A percentile compares a stretch with the other conserved stretches of the same genome.
These are phyloP conservation scores for Hoplodrina blanda DNA, from an alignment of 2,888 invertebrate species.

Conservation along the genomic window DNA sequence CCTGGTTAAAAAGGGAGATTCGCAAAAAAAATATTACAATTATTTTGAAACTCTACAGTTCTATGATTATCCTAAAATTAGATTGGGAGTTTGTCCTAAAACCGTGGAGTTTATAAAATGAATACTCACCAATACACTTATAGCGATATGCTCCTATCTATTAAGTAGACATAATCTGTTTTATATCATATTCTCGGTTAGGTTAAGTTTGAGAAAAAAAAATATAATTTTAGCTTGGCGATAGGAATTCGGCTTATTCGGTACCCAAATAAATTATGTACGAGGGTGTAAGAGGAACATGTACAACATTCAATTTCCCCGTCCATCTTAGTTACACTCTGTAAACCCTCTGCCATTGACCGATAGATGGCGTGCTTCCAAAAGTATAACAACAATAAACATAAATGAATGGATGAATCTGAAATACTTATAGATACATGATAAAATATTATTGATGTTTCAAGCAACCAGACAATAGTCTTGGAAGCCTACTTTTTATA, in stretches of 20 bases:
- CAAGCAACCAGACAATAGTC: background rate
- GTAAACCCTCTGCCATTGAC: background rate
- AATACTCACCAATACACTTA: background rate
- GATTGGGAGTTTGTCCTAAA: background rate
- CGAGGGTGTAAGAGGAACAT: constrained; percentile 11
- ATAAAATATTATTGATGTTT: background rate
- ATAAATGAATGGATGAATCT: too few relatives aligned
- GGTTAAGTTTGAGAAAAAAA: background rate
- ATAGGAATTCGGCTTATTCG: constrained; percentile 10
- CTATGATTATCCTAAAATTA: background rate
- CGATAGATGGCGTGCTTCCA: constrained; percentile 38
- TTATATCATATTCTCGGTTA: background rate
- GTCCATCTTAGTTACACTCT: constrained; percentile 7
- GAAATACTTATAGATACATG: background rate
- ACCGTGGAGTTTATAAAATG: background rate
- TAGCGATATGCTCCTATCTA: background rate
- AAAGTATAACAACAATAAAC: constrained; percentile 15
- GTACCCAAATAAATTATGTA: background rate
- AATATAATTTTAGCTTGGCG: background rate
- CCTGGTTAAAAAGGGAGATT: background rate
- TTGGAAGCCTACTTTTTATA: background rate
- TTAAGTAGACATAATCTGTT: too few relatives aligned
- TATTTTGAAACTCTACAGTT: background rate
- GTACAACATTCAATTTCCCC: constrained; percentile 14
- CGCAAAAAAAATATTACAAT: background rate